Evolutionary conservation across 2,797 vertebrate species (phyloP), one percentile per base, ranked within the genome.

Genomic region (Gallirallus australis): DNA sequence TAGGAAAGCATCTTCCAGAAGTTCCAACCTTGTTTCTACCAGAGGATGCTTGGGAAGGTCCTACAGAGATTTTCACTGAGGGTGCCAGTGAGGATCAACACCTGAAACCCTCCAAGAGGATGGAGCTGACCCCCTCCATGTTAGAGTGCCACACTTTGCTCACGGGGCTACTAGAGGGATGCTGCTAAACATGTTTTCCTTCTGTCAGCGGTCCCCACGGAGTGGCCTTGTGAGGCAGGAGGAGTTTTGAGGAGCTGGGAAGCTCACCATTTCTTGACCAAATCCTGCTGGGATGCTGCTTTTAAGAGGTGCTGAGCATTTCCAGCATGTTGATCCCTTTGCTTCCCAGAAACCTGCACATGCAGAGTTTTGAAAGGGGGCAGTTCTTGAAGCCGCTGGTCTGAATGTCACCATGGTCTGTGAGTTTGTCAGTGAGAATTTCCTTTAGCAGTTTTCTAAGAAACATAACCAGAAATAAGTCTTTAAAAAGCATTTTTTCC

Each of bases 121-220:
- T n/a, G 52, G 37, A 71, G n/a, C 28, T n/a, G 12, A 19, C 19
- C 57, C 25, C 27, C 45, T 63, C 53, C 30, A 1, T 4, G 3
- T 35, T 40, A 27, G 19, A 25, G 7, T 61, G 57, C 57, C 40
- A 45, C 1, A 0, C 3, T 39, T 76, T 3, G 2, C 23, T 53
- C 57, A 30, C 0, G 1, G n/a, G 8, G 7, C 30, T 75, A n/a
- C 57, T 35, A 5, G 27, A 9, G 6, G 15, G 71, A 18, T 71
- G 17, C 10, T 57, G n/a, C 60, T n/a, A 15, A 61, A 48, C 1
- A 0, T 13, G 11, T 18, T 39, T 64, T 54, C 20, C 27, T 87
- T 4, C 68, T 75, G 31, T 37, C 17, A 0, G 69, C 1, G 0
- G 15, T 75, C 48, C 48, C 33, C 15, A 2, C 0, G 2, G 9